Evolutionary conservation across 2,113 vertebrate species (phyloP).

Genomic region (Antigone vipio): DNA sequence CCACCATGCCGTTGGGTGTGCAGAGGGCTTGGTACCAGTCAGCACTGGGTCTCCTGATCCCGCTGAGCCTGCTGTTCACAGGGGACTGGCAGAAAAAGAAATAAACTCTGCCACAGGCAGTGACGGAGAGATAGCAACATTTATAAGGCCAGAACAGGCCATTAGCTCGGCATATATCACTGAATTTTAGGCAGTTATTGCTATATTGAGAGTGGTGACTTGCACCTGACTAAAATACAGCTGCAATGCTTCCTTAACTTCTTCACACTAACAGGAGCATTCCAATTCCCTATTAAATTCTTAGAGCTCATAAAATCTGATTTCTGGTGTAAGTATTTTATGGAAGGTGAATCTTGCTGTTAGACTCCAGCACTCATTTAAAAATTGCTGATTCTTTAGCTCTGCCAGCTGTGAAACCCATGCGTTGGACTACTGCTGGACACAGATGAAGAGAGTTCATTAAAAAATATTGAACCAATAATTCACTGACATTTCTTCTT

Average conservation of each 20-base stretch:
- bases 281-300: not conserved
- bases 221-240: not conserved
- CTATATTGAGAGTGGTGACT: not conserved
- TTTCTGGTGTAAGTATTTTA: conserved; percentile 9
- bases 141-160: not conserved
- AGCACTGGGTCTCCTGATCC: not conserved
- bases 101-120: not conserved
- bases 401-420: not conserved
- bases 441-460: conserved; percentile 21
- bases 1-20: fast-evolving
- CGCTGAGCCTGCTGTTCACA: not conserved
- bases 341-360: not conserved
- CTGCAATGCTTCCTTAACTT: not conserved
- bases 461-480: conserved; percentile 29
- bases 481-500: conserved; percentile 35
- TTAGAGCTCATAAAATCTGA: not conserved
- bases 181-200: not conserved
- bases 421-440: not conserved
- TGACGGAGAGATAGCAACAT: not conserved
- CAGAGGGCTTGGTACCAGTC: not conserved
- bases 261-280: not conserved
- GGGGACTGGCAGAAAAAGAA: not conserved
- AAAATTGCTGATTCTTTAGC: conserved; percentile 14
- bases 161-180: not conserved
- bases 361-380: not conserved